Evolutionary conservation across 2,113 vertebrate genomes (phyloP), one percentile per base, ranked within the genome.

Genomic region (Protomyctophum bolini): DNA sequence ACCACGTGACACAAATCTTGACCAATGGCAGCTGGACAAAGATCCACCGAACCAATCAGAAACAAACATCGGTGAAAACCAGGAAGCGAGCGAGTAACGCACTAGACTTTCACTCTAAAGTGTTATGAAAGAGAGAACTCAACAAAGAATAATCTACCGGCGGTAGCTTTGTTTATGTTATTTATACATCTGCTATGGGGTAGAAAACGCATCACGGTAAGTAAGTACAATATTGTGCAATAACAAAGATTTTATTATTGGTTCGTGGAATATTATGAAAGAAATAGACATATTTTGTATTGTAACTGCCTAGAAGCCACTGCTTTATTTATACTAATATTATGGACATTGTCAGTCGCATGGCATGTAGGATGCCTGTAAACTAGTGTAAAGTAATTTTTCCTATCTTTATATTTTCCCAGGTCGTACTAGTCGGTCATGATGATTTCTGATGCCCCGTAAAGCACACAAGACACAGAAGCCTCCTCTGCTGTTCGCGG

Each of bases 361-460:
- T 41, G 21, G 21, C 21, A 68, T 33, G 21, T 41, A 1, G 50
- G 21, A 29, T 10, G 8, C 10, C 51, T 11, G 12, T 12, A 54
- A 54, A 1, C 33, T 41, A 21, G 21, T 21, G 11, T 54, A n/a
- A 45, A 12, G 33, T n/a, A 11, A 3, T 47, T 62, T 48, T 14
- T 3, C 0, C 1, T 63, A 12, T 72, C 73, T 65, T 21, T 21
- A 21, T 56, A 4, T 21, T 41, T 75, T 67, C 28, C 0, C 45
- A 82, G 77, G 14, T 73, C 41, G 64, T 21, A 21, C 5, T 61
- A 15, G 33, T 41, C 33, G 21, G 79, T 51, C 67, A 90, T 88
- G 87, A 79, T 68, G 62, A 80, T 88, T 41, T 67, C 92, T 90
- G 89, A 98, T 99, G 97, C 95, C 96, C 89, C 95, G 93, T 0